phyloP scores from a whole-genome alignment of 2,888 invertebrate genomes.

The Thera obeliscata region DNA sequence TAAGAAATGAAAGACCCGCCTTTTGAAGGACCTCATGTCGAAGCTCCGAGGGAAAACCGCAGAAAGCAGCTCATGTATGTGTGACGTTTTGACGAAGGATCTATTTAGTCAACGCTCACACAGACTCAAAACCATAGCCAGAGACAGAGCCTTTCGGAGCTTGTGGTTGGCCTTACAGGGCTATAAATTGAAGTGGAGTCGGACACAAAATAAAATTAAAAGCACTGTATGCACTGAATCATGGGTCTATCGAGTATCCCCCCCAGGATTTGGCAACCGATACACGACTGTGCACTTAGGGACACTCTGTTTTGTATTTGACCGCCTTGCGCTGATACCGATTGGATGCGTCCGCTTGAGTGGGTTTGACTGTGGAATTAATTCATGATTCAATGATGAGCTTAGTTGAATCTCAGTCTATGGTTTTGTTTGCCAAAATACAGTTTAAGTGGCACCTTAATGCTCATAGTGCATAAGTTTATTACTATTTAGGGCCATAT shows the following conservation, averaged over 20 bases:
- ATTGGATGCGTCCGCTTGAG: slow-evolving; percentile 8
- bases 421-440: too few species aligned
- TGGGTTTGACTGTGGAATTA: slow-evolving; percentile 20
- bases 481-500: too few species aligned
- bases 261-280: slow-evolving; percentile 79
- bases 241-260: slow-evolving; percentile 58
- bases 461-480: too few species aligned
- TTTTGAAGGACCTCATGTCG: too few species aligned
- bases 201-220: slow-evolving; percentile 75
- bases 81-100: too few species aligned
- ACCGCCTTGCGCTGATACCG: slow-evolving; percentile 36
- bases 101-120: too few species aligned
- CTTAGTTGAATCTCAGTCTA: not conserved
- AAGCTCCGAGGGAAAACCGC: too few species aligned
- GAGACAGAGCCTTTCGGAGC: too few species aligned
- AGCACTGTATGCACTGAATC: slow-evolving; percentile 70
- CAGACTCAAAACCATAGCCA: too few species aligned
- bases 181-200: slow-evolving; percentile 65
- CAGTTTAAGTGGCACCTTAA: too few species aligned
- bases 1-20: too few species aligned
- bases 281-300: slow-evolving; percentile 82
- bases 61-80: too few species aligned
- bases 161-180: slow-evolving; percentile 44
- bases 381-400: slow-evolving; percentile 3
- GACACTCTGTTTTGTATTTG: slow-evolving; percentile 46